These are phyloP conservation scores for Fregetta grallaria DNA, from an alignment of 2,113 vertebrate species.

Conservation along the genomic window DNA sequence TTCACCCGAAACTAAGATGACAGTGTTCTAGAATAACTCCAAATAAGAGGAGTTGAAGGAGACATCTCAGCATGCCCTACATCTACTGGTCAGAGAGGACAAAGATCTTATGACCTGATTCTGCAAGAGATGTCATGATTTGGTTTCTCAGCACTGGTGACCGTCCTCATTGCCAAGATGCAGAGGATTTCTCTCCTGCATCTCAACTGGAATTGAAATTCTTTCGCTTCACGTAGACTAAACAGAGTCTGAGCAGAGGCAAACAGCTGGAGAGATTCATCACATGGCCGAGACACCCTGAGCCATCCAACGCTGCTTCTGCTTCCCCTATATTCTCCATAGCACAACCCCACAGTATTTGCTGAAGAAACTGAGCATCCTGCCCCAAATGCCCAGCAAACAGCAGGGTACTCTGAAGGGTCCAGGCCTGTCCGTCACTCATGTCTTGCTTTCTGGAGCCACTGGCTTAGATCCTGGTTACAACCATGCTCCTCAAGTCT, in stretches of 20 bases:
- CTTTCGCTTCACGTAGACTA: background rate
- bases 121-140: background rate
- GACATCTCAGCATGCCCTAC: background rate
- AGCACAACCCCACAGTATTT: background rate
- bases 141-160: background rate
- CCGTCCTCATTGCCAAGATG: too few species aligned
- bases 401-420: accelerated
- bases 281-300: accelerated
- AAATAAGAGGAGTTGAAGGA: background rate
- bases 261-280: background rate
- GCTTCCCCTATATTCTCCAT: accelerated
- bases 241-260: accelerated
- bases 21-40: background rate
- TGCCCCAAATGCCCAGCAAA: background rate
- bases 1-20: background rate
- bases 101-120: background rate
- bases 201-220: background rate
- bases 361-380: background rate
- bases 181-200: background rate
- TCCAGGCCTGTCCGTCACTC: background rate
- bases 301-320: background rate
- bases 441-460: background rate
- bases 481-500: background rate
- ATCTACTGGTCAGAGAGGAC: background rate
- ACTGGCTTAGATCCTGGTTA: too few species aligned